These are phyloP conservation scores for Papilio xuthus DNA, from an alignment of 1,140 invertebrate genomes.

Conservation along the genomic window DNA sequence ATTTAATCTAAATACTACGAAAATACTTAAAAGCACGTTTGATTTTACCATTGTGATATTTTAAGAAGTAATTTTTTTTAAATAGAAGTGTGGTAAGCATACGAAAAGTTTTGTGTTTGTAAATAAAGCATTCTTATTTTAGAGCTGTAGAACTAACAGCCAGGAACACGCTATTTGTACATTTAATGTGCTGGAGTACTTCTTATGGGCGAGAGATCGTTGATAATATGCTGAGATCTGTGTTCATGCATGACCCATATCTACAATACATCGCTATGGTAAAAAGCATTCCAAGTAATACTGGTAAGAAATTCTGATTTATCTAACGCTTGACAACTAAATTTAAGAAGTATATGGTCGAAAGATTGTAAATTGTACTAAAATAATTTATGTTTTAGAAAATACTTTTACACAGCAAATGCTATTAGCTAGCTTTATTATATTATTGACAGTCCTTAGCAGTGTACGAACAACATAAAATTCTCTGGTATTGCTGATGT, in stretches of 20 bases:
- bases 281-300: constrained; percentile 71
- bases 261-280: constrained; percentile 80
- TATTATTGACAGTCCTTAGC: too few species aligned
- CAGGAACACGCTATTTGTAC: constrained; percentile 82
- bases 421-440: too few species aligned
- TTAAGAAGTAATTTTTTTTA: background rate
- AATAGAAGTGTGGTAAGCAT: too few species aligned
- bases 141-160: constrained; percentile 68
- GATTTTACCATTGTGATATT: background rate
- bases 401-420: too few species aligned
- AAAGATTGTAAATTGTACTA: background rate
- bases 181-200: constrained; percentile 80
- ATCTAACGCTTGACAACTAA: background rate
- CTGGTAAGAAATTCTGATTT: constrained; percentile 55
- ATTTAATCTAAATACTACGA: background rate
- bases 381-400: background rate
- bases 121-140: constrained; percentile 37
- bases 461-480: too few species aligned
- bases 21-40: constrained; percentile 16
- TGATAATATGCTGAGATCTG: constrained; percentile 76
- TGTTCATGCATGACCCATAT: constrained; percentile 80
- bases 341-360: background rate
- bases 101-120: constrained; percentile 25
- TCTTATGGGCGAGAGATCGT: constrained; percentile 77
- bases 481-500: too few species aligned